Percentiles rank a stretch among this genome's conserved stretches.
These are phyloP conservation scores for Pseudochromis fuscus DNA, from an alignment of 2,797 vertebrate genomes.

Conservation along the genomic window DNA sequence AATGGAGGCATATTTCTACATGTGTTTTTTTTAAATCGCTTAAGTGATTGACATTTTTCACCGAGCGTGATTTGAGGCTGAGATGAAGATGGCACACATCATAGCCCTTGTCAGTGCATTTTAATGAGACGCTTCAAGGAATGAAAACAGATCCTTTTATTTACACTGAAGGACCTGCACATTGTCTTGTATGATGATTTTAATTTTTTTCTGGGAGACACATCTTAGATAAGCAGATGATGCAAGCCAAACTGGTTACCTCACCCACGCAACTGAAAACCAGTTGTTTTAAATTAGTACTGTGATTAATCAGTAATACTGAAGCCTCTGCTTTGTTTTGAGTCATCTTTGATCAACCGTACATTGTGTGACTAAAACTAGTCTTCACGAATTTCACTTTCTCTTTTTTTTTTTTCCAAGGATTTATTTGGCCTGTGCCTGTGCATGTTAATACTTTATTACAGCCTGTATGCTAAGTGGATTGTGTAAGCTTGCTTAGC, in stretches of 20 bases:
- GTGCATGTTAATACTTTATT: slow-evolving; percentile 73
- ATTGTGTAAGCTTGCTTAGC: slow-evolving; percentile 71
- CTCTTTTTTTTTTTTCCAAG: slow-evolving; percentile 8
- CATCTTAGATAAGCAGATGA: background rate
- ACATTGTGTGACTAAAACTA: slow-evolving; percentile 55
- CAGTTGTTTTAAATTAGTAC: slow-evolving; percentile 15
- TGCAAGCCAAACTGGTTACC: background rate
- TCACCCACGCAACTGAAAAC: background rate
- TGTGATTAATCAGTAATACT: slow-evolving; percentile 35
- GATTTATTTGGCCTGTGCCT: slow-evolving; percentile 69
- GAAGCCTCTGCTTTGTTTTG: slow-evolving; percentile 32
- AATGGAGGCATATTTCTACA: slow-evolving; percentile 38
- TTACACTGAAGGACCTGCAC: slow-evolving; percentile 21
- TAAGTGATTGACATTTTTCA: slow-evolving; percentile 47
- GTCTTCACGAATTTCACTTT: slow-evolving; percentile 27
- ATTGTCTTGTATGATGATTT: background rate
- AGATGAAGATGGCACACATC: slow-evolving; percentile 27
- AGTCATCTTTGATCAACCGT: slow-evolving; percentile 52
- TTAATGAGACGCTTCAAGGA: slow-evolving; percentile 38
- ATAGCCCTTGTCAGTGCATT: slow-evolving; percentile 20
- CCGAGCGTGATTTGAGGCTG: slow-evolving; percentile 27
- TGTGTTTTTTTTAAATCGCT: slow-evolving; percentile 36
- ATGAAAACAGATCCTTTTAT: slow-evolving; percentile 55
- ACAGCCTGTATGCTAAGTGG: slow-evolving; percentile 66
- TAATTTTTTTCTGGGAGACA: background rate